Percentiles rank a stretch among this genome's conserved stretches.
These are phyloP conservation scores for Chelonoidis abingdonii DNA, from an alignment of 2,113 vertebrate genomes.

Conservation along the genomic window DNA sequence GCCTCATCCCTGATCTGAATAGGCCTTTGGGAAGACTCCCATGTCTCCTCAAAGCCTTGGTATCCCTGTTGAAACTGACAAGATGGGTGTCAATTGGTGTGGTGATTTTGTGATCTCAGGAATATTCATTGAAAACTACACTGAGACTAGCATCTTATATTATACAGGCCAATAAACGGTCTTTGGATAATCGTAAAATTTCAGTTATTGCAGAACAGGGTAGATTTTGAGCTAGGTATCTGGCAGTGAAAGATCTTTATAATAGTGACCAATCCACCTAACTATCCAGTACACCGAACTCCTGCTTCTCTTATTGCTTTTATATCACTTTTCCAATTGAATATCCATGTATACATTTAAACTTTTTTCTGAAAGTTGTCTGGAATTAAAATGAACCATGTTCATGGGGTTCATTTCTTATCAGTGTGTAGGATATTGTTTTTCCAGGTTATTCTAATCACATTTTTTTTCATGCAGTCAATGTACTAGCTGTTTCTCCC, in stretches of 20 bases:
- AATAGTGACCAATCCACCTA: neutral
- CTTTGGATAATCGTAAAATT: neutral
- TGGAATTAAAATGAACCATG: neutral
- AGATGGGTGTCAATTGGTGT: neutral
- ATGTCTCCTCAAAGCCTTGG: fast-evolving
- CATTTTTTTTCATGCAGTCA: neutral
- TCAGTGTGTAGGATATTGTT: neutral
- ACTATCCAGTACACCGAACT: neutral
- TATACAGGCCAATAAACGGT: neutral
- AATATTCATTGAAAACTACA: neutral
- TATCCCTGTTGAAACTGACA: neutral
- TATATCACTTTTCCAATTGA: neutral
- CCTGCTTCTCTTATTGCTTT: neutral
- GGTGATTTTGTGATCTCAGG: neutral
- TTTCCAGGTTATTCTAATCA: neutral
- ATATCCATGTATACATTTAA: neutral
- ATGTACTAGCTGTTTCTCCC: neutral
- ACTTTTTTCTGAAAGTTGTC: neutral
- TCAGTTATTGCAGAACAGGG: neutral
- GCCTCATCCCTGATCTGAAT: neutral
- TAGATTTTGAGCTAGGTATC: neutral
- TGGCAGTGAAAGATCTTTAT: neutral
- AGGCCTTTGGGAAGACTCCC: neutral
- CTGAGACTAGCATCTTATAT: neutral
- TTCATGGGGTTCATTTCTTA: neutral